Conservation (phyloP, 1,140 invertebrate genomes). For the Littorina saxatilis region DNA sequence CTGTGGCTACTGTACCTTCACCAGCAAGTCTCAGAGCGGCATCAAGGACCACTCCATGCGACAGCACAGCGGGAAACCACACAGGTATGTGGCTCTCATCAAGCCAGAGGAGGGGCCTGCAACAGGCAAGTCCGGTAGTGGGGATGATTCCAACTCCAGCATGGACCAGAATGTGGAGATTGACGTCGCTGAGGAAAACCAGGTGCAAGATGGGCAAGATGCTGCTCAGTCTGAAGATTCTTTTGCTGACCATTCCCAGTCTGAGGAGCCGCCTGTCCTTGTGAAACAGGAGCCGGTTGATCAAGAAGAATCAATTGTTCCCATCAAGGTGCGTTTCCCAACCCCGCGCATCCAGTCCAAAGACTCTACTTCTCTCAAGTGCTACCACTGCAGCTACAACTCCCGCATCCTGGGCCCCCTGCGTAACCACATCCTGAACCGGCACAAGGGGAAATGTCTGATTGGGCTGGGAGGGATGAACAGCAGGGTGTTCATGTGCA, state of each 20-base stretch:
- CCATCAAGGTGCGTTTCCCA: constrained; percentile 22
- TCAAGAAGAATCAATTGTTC: constrained; percentile 30
- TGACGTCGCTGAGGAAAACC: not conserved
- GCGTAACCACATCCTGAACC: constrained; percentile 51
- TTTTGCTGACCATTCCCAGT: constrained; percentile 27
- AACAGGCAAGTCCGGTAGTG: not conserved
- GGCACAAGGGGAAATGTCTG: constrained; percentile 59
- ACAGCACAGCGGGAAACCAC: constrained; percentile 59
- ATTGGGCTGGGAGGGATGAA: constrained; percentile 60
- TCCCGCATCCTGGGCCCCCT: constrained; percentile 43
- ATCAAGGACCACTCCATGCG: constrained; percentile 64
- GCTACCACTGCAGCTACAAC: constrained; percentile 65
- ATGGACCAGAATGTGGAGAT: no score
- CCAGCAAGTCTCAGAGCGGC: constrained; percentile 62
- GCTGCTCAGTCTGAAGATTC: not conserved
- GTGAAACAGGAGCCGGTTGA: constrained; percentile 53
- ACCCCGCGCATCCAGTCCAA: constrained; percentile 3
- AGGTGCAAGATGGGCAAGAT: not conserved
- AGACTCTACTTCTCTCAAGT: constrained; percentile 53
- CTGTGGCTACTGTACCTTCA: constrained; percentile 69
- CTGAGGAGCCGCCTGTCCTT: constrained; percentile 45
- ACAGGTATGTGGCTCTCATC: constrained; percentile 67
- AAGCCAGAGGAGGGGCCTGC: constrained; percentile 45
- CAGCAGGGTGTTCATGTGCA: constrained; percentile 64
- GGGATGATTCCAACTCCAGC: not conserved